Percentiles rank a stretch among this genome's conserved stretches.
phyloP scores from a whole-genome alignment of 2,888 invertebrate species.

The Spilarctia lutea region DNA sequence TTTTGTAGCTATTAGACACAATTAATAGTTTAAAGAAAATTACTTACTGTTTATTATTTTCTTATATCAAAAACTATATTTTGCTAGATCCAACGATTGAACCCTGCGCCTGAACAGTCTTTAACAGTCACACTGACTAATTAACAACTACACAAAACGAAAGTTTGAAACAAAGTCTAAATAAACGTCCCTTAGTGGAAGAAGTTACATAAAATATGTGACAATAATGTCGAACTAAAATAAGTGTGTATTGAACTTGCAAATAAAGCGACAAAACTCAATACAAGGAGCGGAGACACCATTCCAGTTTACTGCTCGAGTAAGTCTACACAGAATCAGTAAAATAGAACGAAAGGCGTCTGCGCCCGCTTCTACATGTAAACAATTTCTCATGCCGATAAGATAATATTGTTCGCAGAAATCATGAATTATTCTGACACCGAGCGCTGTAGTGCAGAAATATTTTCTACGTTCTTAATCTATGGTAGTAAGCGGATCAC shows the following conservation, averaged over 20 bases:
- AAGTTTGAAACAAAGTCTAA: not conserved
- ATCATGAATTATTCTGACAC: slow-evolving; percentile 70
- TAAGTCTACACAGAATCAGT: slow-evolving; percentile 64
- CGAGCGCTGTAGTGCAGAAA: slow-evolving; percentile 64
- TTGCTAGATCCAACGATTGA: no score
- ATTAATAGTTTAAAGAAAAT: no score
- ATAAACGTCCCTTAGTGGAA: slow-evolving; percentile 17
- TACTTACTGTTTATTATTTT: no score
- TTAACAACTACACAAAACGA: not conserved
- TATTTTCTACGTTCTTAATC: slow-evolving; percentile 77
- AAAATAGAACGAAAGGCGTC: slow-evolving; percentile 67
- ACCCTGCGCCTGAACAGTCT: no score
- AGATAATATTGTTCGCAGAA: slow-evolving; percentile 69
- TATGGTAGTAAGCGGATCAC: slow-evolving; percentile 84
- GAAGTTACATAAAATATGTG: slow-evolving; percentile 38
- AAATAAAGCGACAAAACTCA: slow-evolving; percentile 63
- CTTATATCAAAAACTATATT: no score
- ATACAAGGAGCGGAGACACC: slow-evolving; percentile 61
- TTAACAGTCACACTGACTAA: no score
- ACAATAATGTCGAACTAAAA: slow-evolving; percentile 46
- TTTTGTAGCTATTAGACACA: no score
- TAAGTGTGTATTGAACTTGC: slow-evolving; percentile 53
- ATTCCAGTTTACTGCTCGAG: slow-evolving; percentile 58
- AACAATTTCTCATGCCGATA: slow-evolving; percentile 76
- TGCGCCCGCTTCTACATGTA: slow-evolving; percentile 65